phyloP scores from a whole-genome alignment of 2,888 invertebrate species.

The Eumacrocentrus americanus region DNA sequence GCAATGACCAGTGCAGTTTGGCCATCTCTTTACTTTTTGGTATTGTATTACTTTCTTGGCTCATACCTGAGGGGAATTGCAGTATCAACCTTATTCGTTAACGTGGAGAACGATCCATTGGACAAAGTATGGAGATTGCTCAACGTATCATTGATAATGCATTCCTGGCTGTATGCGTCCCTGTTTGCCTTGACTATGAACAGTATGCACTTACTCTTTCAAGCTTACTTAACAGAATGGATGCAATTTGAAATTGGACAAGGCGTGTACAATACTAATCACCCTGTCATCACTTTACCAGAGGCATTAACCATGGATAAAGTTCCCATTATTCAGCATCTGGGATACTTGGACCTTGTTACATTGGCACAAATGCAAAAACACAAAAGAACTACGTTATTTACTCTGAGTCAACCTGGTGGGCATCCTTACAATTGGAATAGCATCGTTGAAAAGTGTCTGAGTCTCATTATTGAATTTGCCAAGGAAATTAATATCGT shows the following conservation, averaged over 20 bases:
- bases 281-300: conserved; percentile 63
- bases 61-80: conserved; percentile 64
- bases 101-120: conserved; percentile 64
- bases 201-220: conserved; percentile 73
- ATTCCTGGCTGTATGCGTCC: conserved; percentile 73
- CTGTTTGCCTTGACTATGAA: conserved; percentile 75
- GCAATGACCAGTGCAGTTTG: conserved; percentile 68
- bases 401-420: conserved; percentile 79
- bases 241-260: conserved; percentile 70
- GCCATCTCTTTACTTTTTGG: conserved; percentile 69
- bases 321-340: conserved; percentile 73
- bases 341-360: conserved; percentile 78
- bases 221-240: conserved; percentile 74
- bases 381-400: conserved; percentile 70
- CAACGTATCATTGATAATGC: conserved; percentile 66
- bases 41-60: conserved; percentile 71
- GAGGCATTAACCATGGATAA: conserved; percentile 68
- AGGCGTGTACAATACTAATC: conserved; percentile 43
- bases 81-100: conserved; percentile 64
- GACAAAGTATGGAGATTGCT: conserved; percentile 64
- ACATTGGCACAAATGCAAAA: conserved; percentile 70
- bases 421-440: conserved; percentile 91
- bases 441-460: conserved; percentile 69
- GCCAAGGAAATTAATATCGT: conserved; percentile 68
- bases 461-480: conserved; percentile 70